Evolutionary conservation across 2,888 invertebrate genomes (phyloP).

Genomic region (Erebia epiphron): DNA sequence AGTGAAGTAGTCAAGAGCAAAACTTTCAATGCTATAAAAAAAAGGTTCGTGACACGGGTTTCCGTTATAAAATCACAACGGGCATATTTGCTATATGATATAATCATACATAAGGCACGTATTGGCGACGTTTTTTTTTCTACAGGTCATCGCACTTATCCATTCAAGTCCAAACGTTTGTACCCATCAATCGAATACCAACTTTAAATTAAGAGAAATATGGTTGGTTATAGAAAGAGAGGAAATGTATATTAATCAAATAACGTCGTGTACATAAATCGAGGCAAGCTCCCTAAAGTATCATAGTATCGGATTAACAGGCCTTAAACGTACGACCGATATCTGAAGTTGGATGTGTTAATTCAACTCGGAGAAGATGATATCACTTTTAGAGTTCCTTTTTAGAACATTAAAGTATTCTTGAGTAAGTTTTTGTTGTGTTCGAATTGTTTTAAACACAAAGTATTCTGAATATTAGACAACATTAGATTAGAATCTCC

Average conservation of each 20-base stretch:
- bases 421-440: too few relatives aligned
- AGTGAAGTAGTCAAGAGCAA: not conserved
- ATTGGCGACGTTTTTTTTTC: constrained; percentile 44
- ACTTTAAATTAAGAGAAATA: not conserved
- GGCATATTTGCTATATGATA: constrained; percentile 38
- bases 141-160: constrained; percentile 43
- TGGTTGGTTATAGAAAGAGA: constrained; percentile 13
- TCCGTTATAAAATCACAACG: constrained; percentile 32
- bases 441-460: too few relatives aligned
- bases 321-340: constrained; percentile 54
- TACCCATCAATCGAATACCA: not conserved
- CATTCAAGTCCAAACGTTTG: constrained; percentile 38
- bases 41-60: constrained; percentile 8
- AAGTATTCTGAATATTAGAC: too few relatives aligned
- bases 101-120: constrained; percentile 39
- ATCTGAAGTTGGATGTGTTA: constrained; percentile 59
- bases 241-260: constrained; percentile 54
- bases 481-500: too few relatives aligned
- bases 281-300: constrained; percentile 56
- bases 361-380: constrained; percentile 51
- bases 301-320: constrained; percentile 64
- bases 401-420: not conserved
- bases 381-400: constrained; percentile 46
- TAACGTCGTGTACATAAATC: constrained; percentile 58
- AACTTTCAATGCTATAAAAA: constrained; percentile 16